These are phyloP conservation scores for Goniozus legneri DNA, from an alignment of 1,140 invertebrate genomes.

Conservation along the genomic window DNA sequence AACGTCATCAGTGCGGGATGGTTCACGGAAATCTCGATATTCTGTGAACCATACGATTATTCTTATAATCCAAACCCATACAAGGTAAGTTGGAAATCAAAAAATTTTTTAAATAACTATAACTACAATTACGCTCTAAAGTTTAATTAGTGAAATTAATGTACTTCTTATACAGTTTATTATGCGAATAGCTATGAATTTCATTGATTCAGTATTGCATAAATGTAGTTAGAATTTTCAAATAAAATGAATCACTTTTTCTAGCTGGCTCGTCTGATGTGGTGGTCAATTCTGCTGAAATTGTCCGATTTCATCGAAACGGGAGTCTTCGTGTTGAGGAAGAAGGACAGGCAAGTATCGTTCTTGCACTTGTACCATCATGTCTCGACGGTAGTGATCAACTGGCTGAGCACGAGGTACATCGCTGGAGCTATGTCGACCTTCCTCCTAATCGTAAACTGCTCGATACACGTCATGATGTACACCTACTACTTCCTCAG, in stretches of 20 bases:
- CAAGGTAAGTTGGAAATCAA: no score
- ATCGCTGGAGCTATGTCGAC: slow-evolving; percentile 28
- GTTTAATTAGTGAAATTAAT: background rate
- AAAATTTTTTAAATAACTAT: background rate
- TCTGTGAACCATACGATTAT: no score
- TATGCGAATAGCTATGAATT: background rate
- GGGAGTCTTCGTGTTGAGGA: slow-evolving; percentile 64
- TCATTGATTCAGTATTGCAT: background rate
- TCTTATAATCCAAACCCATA: no score
- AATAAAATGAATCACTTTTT: slow-evolving; percentile 6
- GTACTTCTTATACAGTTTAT: background rate
- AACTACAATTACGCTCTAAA: background rate
- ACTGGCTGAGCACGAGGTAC: slow-evolving; percentile 63
- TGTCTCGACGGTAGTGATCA: slow-evolving; percentile 57
- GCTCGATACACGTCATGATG: slow-evolving; percentile 42
- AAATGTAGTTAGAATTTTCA: background rate
- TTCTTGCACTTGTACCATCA: slow-evolving; percentile 71
- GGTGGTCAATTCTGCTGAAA: slow-evolving; percentile 46
- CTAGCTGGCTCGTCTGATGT: slow-evolving; percentile 34
- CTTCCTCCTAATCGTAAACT: slow-evolving; percentile 32
- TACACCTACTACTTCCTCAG: slow-evolving; percentile 43
- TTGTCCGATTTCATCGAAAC: slow-evolving; percentile 43
- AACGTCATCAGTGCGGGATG: no score
- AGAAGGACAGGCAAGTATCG: slow-evolving; percentile 67
- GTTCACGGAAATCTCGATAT: no score